A percentile compares a stretch with the other conserved stretches of the same genome.
Evolutionary conservation across 2,888 invertebrate genomes (phyloP).

Genomic region (Lydus trimaculatus): DNA sequence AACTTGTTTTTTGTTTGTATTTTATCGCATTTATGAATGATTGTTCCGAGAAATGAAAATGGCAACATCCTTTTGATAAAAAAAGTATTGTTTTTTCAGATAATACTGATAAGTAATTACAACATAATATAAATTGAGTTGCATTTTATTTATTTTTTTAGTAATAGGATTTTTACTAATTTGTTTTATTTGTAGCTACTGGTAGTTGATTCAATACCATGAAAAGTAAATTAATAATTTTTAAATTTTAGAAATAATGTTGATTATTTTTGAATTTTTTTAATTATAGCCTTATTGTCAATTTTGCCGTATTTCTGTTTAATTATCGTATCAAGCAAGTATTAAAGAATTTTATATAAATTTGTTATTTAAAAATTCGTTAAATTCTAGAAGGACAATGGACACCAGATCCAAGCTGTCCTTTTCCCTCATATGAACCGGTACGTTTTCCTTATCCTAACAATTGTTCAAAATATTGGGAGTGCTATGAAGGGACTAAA

Average conservation of each 20-base stretch:
- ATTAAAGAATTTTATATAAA: background rate
- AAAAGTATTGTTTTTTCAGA: background rate
- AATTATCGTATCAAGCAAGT: background rate
- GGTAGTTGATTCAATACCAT: background rate
- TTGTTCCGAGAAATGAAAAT: background rate
- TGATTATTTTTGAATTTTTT: background rate
- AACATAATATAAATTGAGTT: background rate
- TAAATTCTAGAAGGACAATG: slow-evolving; percentile 15
- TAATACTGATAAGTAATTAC: background rate
- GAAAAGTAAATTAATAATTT: background rate
- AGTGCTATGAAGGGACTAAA: slow-evolving; percentile 20
- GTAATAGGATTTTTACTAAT: too few relatives aligned
- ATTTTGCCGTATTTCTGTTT: background rate
- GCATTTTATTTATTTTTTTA: background rate
- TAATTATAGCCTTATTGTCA: background rate
- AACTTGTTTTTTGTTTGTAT: background rate
- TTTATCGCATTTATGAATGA: background rate
- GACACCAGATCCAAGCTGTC: slow-evolving; percentile 27
- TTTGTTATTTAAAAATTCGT: background rate
- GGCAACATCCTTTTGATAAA: background rate
- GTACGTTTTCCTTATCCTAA: slow-evolving; percentile 16
- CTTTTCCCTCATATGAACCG: slow-evolving; percentile 21
- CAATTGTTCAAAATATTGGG: slow-evolving; percentile 21
- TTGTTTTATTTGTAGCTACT: too few relatives aligned
- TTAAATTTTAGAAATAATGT: background rate